A percentile compares a stretch with the other conserved stretches of the same genome.
Evolutionary conservation across 2,888 invertebrate species (phyloP).

Genomic region (Idaea dimidiata): DNA sequence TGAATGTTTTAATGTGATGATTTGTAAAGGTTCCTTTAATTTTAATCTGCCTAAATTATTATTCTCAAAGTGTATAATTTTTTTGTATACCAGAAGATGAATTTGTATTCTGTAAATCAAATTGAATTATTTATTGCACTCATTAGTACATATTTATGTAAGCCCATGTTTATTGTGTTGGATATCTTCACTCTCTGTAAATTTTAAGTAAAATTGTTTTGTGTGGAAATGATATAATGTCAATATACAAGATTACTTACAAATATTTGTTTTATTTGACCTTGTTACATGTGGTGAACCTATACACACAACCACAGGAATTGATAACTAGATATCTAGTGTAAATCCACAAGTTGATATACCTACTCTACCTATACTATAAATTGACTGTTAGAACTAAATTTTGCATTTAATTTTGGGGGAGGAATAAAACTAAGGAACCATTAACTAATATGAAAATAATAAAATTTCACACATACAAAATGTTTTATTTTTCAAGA

Average conservation of each 20-base stretch:
- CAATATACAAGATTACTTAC: slow-evolving; percentile 77
- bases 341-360: not conserved
- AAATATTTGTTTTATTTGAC: slow-evolving; percentile 52
- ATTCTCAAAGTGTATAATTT: slow-evolving; percentile 14
- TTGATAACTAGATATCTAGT: not conserved
- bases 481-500: slow-evolving; percentile 81
- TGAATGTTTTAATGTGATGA: slow-evolving; percentile 18
- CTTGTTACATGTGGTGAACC: slow-evolving; percentile 18
- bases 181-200: slow-evolving; percentile 71
- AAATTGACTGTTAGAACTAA: not conserved
- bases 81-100: slow-evolving; percentile 18
- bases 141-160: slow-evolving; percentile 45
- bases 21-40: slow-evolving; percentile 28
- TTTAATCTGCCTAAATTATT: slow-evolving; percentile 22
- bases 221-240: slow-evolving; percentile 76
- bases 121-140: slow-evolving; percentile 57
- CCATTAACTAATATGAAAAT: slow-evolving; percentile 35
- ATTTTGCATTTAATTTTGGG: slow-evolving; percentile 23
- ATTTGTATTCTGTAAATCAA: slow-evolving; percentile 19
- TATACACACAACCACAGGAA: not conserved
- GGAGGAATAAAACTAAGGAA: slow-evolving; percentile 33
- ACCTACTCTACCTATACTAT: not conserved
- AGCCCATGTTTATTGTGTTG: slow-evolving; percentile 69
- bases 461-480: slow-evolving; percentile 77
- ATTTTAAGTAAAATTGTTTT: slow-evolving; percentile 73